Conservation (phyloP, 2,113 vertebrate species). For the Mesembrinibis cayennensis region DNA sequence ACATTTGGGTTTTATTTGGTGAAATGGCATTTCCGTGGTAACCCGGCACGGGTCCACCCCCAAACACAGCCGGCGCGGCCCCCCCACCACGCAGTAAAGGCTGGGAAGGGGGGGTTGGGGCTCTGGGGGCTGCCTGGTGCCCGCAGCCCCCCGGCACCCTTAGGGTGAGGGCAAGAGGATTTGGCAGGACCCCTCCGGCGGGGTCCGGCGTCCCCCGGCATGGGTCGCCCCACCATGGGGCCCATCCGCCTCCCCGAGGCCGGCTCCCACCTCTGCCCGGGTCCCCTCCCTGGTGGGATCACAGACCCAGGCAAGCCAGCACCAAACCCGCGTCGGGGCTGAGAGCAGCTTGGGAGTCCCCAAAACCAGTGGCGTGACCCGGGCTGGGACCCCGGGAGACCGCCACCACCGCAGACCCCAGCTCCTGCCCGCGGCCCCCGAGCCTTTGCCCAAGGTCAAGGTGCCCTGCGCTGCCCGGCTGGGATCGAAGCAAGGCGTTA, state of each 20-base stretch:
- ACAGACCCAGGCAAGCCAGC: not conserved
- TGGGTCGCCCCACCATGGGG: no score
- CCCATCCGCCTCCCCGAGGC: not conserved
- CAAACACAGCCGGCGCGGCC: not conserved
- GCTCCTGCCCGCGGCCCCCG: not conserved
- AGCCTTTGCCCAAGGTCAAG: no score
- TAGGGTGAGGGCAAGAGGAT: not conserved
- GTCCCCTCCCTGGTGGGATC: not conserved
- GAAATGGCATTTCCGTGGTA: not conserved
- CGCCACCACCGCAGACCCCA: rapidly evolving
- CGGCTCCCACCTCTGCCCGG: rapidly evolving
- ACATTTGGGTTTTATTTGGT: not conserved
- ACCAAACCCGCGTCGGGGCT: rapidly evolving
- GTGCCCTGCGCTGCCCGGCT: not conserved
- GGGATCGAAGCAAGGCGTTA: not conserved
- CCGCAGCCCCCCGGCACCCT: not conserved
- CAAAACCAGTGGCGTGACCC: not conserved
- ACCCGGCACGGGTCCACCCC: not conserved
- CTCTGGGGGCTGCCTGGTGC: rapidly evolving
- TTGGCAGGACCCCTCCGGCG: rapidly evolving
- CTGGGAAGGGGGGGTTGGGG: not conserved
- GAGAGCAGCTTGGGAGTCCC: not conserved
- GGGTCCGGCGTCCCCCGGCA: not conserved
- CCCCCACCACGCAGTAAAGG: not conserved
- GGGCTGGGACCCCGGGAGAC: not conserved